Percentiles rank a stretch among this genome's conserved stretches.
Conservation (phyloP, 2,113 vertebrate species). For the Uria aalge region DNA sequence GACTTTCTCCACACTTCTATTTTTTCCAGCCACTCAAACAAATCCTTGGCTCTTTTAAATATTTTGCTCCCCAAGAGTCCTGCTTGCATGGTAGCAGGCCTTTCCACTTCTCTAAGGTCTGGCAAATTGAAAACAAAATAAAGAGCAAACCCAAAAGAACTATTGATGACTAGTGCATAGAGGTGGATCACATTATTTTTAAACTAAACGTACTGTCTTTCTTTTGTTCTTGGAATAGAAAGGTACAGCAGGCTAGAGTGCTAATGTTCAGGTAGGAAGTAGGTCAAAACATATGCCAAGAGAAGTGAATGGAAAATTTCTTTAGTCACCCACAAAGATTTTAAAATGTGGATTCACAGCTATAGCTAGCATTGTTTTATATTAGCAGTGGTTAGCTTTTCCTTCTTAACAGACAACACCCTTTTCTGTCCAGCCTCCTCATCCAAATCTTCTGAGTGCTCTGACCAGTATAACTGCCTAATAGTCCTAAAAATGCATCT, state of each 20-base stretch:
- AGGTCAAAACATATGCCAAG: not conserved
- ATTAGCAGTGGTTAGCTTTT: conserved; percentile 10
- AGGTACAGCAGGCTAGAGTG: not conserved
- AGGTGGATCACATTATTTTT: not conserved
- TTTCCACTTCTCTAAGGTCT: not conserved
- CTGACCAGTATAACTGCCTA: conserved; percentile 11
- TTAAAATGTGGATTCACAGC: conserved; percentile 4
- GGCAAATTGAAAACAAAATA: not conserved
- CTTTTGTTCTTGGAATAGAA: not conserved
- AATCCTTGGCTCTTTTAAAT: not conserved
- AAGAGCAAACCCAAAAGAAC: not conserved
- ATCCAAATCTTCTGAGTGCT: not conserved
- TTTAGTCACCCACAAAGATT: not conserved
- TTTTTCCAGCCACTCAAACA: conserved; percentile 4
- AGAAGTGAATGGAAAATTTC: not conserved
- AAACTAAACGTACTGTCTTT: not conserved
- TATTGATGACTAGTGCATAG: not conserved
- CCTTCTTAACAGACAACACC: conserved; percentile 7
- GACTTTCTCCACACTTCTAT: not conserved
- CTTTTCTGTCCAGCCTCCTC: conserved; percentile 13
- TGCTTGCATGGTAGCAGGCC: not conserved
- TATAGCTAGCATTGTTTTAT: not conserved
- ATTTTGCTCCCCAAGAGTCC: not conserved
- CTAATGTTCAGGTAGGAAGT: not conserved
- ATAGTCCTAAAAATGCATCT: conserved; percentile 7